Evolutionary conservation across 2,113 vertebrate genomes (phyloP), one percentile per base, ranked within the genome.

Genomic region (Ptychochromis oligacanthus): DNA sequence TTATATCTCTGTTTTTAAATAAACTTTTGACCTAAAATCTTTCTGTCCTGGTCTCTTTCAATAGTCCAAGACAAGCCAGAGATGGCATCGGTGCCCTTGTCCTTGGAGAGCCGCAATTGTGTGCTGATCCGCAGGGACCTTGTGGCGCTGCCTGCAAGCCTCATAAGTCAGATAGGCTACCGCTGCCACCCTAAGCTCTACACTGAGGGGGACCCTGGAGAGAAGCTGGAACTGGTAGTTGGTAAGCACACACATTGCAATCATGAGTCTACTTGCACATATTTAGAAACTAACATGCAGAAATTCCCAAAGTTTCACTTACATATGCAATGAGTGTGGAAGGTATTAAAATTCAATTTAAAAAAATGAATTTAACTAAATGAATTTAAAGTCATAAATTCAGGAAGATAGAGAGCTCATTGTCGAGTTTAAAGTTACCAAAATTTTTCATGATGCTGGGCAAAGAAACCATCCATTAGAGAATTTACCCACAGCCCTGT

Each of bases 151-250:
- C 98, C 98, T 0, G 98, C 98, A 85, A 99, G 98, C 83, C 97
- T 99, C 59, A 98, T 99, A 96, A 99, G 97, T 89, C 98, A 99
- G 91, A 99, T 99, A 0, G 98, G 98, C 0, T 99, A 99, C 92
- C 97, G 98, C n/a, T 99, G 98, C 92, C 98, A 99, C 94, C 98
- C 97, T 0, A 99, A 99, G 55, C 98, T 99, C 85, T 99, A 99
- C 95, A 97, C 98, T 0, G 98, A 99, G 93, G 98, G 98, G 4
- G 98, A 99, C 90, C 98, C 98, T 0, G 98, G 98, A 8, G 98
- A 99, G 87, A 99, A 99, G 90, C 96, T 99, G 90, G 98, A 99
- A 94, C 95, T 99, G 0, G 98, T 99, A 34, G 98, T 96, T 95
- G 98, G 98, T 99, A 90, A 64, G 92, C 59, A 67, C 2, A 2